These are phyloP conservation scores for Acridotheres tristis DNA, from an alignment of 2,797 vertebrate species.

Conservation along the genomic window DNA sequence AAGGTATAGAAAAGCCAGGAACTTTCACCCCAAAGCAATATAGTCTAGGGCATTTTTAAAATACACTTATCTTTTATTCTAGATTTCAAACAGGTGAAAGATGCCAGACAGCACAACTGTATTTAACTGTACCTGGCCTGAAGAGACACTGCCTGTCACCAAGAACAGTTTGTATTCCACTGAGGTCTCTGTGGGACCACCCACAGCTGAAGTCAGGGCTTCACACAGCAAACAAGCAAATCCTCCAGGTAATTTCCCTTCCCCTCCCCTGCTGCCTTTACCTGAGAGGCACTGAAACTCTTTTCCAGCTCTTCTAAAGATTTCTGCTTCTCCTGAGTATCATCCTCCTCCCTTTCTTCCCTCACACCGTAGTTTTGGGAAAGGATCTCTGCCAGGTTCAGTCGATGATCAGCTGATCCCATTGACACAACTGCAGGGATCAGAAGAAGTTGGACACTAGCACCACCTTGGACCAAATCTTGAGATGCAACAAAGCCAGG, in stretches of 20 bases:
- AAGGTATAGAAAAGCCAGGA: not conserved
- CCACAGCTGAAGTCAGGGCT: not conserved
- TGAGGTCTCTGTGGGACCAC: not conserved
- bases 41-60: fast-evolving
- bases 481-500: not conserved
- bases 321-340: constrained; percentile 65
- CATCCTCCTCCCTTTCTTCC: constrained; percentile 64
- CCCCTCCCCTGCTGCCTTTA: constrained; percentile 21
- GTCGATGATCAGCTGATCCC: constrained; percentile 78
- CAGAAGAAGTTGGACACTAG: not conserved
- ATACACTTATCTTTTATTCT: not conserved
- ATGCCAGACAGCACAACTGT: not conserved
- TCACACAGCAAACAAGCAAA: not conserved
- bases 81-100: not conserved
- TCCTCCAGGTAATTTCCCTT: not conserved
- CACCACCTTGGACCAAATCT: not conserved
- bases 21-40: not conserved
- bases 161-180: not conserved
- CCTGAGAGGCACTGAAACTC: constrained; percentile 73
- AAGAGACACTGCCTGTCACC: not conserved
- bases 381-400: constrained; percentile 83
- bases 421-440: constrained; percentile 79
- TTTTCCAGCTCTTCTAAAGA: constrained; percentile 81
- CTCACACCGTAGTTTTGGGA: constrained; percentile 79
- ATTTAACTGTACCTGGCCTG: not conserved